Evolutionary conservation across 2,113 vertebrate species (phyloP), one percentile per base, ranked within the genome.

Genomic region (Phrynosoma platyrhinos): DNA sequence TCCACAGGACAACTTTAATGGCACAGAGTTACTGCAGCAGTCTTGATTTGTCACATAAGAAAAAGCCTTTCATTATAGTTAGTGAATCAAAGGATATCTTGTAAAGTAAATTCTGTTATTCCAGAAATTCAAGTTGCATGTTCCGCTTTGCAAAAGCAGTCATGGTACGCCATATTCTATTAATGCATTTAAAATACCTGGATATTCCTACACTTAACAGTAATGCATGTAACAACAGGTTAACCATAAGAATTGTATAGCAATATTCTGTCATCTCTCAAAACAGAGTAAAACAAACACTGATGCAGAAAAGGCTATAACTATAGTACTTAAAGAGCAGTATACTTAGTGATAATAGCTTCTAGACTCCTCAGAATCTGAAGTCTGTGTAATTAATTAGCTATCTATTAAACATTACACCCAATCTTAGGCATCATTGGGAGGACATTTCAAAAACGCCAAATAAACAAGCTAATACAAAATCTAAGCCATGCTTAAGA

Each of bases 391-490:
- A 79, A 79, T 36, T 53, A 79, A 79, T 36, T 82, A 55, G 77
- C 16, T 36, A 74, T 58, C 4, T 20, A 40, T 55, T 58, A 75
- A n/a, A 6, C 2, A 40, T 12, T 5, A 4, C 40, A 77, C 25
- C 58, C 64, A 40, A 30, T 0, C 6, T 0, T 0, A 30, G 21
- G 52, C 47, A 16, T 27, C 47, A 78, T 78, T 78, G 5, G 30
- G 2, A 0, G 20, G 64, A 53, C 42, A 55, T 53, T 86, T 79
- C 21, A 69, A 40, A 25, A 79, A 69, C 14, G 52, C n/a, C 72
- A 9, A 80, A 64, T 40, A 80, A 20, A 32, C 47, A 47, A 18
- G 55, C 42, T 68, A 82, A 66, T 42, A 82, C 5, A 82, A 66
- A 66, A 36, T 42, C 13, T 13, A 27, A 82, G 5, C 14, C 40